Conservation (phyloP, 1,140 invertebrate species). For the Dendroctonus valens region DNA sequence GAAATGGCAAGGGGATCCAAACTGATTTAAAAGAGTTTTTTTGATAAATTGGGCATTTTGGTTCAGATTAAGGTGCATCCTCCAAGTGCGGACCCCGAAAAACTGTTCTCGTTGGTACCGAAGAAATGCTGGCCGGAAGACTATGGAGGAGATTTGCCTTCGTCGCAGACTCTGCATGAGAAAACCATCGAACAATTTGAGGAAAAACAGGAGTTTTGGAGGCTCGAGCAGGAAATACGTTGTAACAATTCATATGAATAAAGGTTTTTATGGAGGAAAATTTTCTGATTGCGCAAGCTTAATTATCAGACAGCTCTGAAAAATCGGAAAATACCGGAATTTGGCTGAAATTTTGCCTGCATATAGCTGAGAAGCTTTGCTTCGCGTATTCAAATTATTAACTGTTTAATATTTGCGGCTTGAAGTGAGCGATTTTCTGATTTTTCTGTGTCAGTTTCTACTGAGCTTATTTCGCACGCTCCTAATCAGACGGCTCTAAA, state of each 20-base stretch:
- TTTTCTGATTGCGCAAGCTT: too few species aligned
- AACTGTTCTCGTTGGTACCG: conserved; percentile 50
- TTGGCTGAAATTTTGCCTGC: too few species aligned
- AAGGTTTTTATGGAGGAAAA: too few species aligned
- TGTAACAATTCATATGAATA: not conserved
- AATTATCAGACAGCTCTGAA: too few species aligned
- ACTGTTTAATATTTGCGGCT: too few species aligned
- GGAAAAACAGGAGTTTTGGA: conserved; percentile 34
- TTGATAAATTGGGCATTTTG: conserved; percentile 7
- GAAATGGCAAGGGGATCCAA: conserved; percentile 54
- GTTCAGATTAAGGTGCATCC: conserved; percentile 52
- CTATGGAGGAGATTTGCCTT: conserved; percentile 53
- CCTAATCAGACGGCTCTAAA: too few species aligned
- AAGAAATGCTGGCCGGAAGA: conserved; percentile 54
- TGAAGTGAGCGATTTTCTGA: too few species aligned
- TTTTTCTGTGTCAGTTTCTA: too few species aligned
- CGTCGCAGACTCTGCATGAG: conserved; percentile 46
- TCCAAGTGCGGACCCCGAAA: conserved; percentile 47
- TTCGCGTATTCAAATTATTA: too few species aligned
- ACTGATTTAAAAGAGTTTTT: not conserved
- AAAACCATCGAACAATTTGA: conserved; percentile 32
- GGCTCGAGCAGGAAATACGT: conserved; percentile 31
- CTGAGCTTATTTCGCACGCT: too few species aligned
- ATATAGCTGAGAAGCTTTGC: too few species aligned
- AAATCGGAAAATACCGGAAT: too few species aligned